A percentile compares a stretch with the other conserved stretches of the same genome.
These are phyloP conservation scores for Pelmatolapia mariae DNA, from an alignment of 2,113 vertebrate genomes.

Conservation along the genomic window DNA sequence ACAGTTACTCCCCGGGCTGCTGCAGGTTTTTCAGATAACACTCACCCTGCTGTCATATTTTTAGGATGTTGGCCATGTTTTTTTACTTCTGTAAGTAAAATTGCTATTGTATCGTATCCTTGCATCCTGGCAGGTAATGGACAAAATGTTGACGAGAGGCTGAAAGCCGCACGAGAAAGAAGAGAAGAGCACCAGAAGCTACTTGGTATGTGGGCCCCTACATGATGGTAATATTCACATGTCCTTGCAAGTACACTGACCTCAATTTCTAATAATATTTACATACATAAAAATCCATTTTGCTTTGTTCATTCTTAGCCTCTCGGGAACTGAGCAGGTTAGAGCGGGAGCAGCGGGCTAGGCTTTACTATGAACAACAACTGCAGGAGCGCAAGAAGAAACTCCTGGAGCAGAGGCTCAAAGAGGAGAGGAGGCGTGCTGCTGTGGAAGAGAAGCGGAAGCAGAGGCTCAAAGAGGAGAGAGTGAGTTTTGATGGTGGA, in stretches of 20 bases:
- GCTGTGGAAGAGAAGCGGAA: slow-evolving; percentile 90
- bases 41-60: background rate
- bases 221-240: background rate
- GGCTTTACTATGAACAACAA: slow-evolving; percentile 83
- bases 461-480: slow-evolving; percentile 84
- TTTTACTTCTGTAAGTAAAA: background rate
- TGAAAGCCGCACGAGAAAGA: slow-evolving; percentile 83
- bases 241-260: background rate
- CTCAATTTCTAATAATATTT: background rate
- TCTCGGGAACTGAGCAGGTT: slow-evolving; percentile 81
- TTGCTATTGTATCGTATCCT: background rate
- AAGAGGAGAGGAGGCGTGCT: slow-evolving; percentile 81
- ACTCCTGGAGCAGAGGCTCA: slow-evolving; percentile 83
- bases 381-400: slow-evolving; percentile 86
- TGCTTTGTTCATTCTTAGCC: slow-evolving; percentile 55
- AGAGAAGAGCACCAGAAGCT: slow-evolving; percentile 82
- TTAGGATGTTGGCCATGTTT: background rate
- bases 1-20: background rate
- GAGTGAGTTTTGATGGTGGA: slow-evolving; percentile 60
- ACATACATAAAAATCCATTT: background rate
- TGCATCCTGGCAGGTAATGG: slow-evolving; percentile 61
- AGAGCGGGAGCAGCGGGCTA: slow-evolving; percentile 83
- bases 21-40: slow-evolving; percentile 45
- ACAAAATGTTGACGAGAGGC: slow-evolving; percentile 83
- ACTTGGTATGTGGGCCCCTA: slow-evolving; percentile 72